A percentile compares a stretch with the other conserved stretches of the same genome.
These are phyloP conservation scores for Drosophila anomalata DNA, from an alignment of 2,888 invertebrate genomes.

Conservation along the genomic window DNA sequence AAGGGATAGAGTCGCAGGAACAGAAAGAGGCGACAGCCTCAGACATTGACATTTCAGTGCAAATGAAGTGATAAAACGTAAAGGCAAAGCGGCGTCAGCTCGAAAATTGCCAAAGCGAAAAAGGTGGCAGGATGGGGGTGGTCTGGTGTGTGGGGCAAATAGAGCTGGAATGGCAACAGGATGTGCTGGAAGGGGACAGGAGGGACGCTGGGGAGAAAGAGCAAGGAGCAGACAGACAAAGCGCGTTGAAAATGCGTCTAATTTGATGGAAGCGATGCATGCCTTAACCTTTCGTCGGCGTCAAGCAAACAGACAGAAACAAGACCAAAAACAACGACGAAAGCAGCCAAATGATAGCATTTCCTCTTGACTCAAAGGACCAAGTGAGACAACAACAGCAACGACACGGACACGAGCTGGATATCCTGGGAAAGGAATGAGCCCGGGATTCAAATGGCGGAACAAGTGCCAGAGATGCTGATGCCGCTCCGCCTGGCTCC, in stretches of 20 bases:
- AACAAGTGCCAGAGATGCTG: slow-evolving; percentile 45
- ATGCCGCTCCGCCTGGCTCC: slow-evolving; percentile 8
- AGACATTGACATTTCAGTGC: slow-evolving; percentile 71
- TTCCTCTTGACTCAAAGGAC: slow-evolving; percentile 44
- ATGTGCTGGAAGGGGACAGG: neutral
- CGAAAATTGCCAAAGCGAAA: slow-evolving; percentile 40
- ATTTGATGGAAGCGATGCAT: slow-evolving; percentile 59
- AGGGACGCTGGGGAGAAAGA: slow-evolving; percentile 1
- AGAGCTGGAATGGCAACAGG: slow-evolving; percentile 8
- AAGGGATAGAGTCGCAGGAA: slow-evolving; percentile 1
- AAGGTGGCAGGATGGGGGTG: slow-evolving; percentile 1
- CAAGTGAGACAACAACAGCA: slow-evolving; percentile 23
- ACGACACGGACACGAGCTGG: slow-evolving; percentile 15
- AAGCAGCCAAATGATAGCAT: slow-evolving; percentile 44
- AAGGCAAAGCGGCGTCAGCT: slow-evolving; percentile 49
- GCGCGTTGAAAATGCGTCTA: slow-evolving; percentile 58
- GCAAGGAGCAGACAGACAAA: slow-evolving; percentile 40
- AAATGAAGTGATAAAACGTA: slow-evolving; percentile 74
- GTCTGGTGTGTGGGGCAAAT: neutral
- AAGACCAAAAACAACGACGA: slow-evolving; percentile 25
- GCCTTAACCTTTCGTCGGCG: slow-evolving; percentile 28
- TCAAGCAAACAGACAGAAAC: slow-evolving; percentile 43
- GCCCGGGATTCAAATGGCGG: slow-evolving; percentile 36
- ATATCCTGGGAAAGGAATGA: slow-evolving; percentile 6
- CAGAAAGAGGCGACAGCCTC: slow-evolving; percentile 27